phyloP scores from a whole-genome alignment of 2,888 invertebrate genomes.

The Lasioglossum oenotherae region DNA sequence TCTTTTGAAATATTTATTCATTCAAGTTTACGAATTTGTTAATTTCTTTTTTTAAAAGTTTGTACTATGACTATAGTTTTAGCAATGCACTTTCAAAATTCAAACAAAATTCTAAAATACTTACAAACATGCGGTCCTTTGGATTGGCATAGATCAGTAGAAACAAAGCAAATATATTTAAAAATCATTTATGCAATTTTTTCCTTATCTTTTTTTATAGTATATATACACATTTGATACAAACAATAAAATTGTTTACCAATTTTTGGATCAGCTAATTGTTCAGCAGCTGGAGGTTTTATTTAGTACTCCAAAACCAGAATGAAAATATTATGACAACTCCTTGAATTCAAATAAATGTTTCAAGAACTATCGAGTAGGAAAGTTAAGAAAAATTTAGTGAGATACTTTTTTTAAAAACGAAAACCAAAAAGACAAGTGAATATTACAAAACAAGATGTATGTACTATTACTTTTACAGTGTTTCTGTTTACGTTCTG shows the following conservation, averaged over 20 bases:
- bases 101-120: slow-evolving; percentile 21
- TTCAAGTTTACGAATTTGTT: slow-evolving; percentile 21
- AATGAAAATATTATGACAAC: neutral
- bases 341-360: slow-evolving; percentile 5
- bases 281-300: neutral
- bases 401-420: slow-evolving; percentile 24
- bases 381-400: slow-evolving; percentile 11
- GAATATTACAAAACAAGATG: slow-evolving; percentile 24
- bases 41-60: slow-evolving; percentile 9
- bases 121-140: neutral
- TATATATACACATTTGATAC: slow-evolving; percentile 31
- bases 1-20: slow-evolving; percentile 30
- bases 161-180: slow-evolving; percentile 29
- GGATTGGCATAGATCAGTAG: slow-evolving; percentile 9
- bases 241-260: slow-evolving; percentile 31
- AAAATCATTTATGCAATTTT: slow-evolving; percentile 4
- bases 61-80: slow-evolving; percentile 5
- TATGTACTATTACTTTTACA: neutral
- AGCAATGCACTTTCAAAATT: slow-evolving; percentile 24
- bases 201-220: slow-evolving; percentile 9
- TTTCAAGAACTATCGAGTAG: slow-evolving; percentile 14
- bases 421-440: slow-evolving; percentile 7
- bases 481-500: slow-evolving; percentile 21
- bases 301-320: neutral
- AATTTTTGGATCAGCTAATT: neutral